Percentiles rank a stretch among this genome's conserved stretches.
These are phyloP conservation scores for Cerastoderma edule DNA, from an alignment of 2,888 invertebrate species.

Conservation along the genomic window DNA sequence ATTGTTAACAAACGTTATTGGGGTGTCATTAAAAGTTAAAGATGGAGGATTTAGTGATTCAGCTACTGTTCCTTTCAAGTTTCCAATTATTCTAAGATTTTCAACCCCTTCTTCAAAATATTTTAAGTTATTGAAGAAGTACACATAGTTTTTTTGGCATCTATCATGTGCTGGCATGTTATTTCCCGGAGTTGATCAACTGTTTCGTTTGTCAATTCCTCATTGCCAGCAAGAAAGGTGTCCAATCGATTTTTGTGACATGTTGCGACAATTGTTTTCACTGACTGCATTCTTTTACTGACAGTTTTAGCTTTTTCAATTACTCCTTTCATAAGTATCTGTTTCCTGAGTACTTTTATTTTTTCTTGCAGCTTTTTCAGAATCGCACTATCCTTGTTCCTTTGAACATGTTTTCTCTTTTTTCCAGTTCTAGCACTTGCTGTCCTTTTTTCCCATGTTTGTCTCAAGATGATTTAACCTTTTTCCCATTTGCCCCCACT, in stretches of 20 bases:
- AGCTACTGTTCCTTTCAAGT: slow-evolving; percentile 1
- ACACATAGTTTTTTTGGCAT: not conserved
- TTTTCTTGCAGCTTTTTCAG: not conserved
- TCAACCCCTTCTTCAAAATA: slow-evolving; percentile 2
- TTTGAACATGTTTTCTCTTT: not conserved
- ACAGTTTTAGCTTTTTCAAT: not conserved
- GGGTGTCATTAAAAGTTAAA: too few relatives aligned
- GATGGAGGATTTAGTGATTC: too few relatives aligned
- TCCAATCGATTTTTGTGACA: not conserved
- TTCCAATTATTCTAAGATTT: not conserved
- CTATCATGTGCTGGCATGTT: not conserved
- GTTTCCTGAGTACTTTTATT: not conserved
- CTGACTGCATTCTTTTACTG: not conserved
- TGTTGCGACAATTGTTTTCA: not conserved
- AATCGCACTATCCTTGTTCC: not conserved
- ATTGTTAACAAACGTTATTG: too few relatives aligned
- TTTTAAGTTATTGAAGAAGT: not conserved
- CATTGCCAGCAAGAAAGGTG: slow-evolving; percentile 1
- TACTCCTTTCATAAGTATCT: not conserved
- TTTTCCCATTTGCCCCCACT: not conserved
- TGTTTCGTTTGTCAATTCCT: not conserved
- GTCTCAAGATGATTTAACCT: not conserved
- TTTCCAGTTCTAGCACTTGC: not conserved
- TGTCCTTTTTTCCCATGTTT: not conserved
- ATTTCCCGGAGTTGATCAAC: not conserved